A percentile compares a stretch with the other conserved stretches of the same genome.
These are phyloP conservation scores for Frankliniella fusca DNA, from an alignment of 2,888 invertebrate species.

Conservation along the genomic window DNA sequence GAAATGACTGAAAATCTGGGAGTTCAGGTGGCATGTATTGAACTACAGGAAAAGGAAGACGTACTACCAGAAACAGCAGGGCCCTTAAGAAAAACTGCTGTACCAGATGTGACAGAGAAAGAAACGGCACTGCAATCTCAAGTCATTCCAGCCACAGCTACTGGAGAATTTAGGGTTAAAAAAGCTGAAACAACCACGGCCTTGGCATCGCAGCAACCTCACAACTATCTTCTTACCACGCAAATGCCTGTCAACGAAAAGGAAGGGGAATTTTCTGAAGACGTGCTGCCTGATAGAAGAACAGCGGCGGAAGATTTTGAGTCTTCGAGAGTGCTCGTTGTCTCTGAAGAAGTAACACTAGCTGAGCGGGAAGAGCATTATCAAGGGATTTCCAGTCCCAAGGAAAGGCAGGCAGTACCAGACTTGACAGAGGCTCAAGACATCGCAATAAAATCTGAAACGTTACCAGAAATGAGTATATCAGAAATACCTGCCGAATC, in stretches of 20 bases:
- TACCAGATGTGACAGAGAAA: conserved; percentile 39
- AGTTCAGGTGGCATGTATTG: conserved; percentile 40
- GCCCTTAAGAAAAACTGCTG: conserved; percentile 40
- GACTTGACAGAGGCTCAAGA: conserved; percentile 44
- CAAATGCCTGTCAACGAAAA: conserved; percentile 47
- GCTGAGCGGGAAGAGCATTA: conserved; percentile 54
- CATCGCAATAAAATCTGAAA: conserved; percentile 51
- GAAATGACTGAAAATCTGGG: conserved; percentile 41
- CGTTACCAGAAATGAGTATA: conserved; percentile 46
- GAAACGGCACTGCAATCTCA: conserved; percentile 43
- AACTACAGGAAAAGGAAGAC: conserved; percentile 40
- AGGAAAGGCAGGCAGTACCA: conserved; percentile 36
- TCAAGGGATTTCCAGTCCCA: conserved; percentile 38
- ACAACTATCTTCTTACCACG: conserved; percentile 49
- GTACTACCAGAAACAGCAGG: conserved; percentile 37
- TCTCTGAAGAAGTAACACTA: conserved; percentile 52
- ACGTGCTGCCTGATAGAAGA: neutral
- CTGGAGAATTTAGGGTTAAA: conserved; percentile 42
- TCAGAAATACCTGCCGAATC: conserved; percentile 43
- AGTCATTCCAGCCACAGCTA: conserved; percentile 46
- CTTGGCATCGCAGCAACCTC: conserved; percentile 49
- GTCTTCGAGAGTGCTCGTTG: conserved; percentile 40
- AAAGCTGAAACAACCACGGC: conserved; percentile 48
- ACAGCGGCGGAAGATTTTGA: neutral
- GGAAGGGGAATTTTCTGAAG: conserved; percentile 42